phyloP scores from a whole-genome alignment of 2,113 vertebrate genomes.

The Oophaga pumilio region DNA sequence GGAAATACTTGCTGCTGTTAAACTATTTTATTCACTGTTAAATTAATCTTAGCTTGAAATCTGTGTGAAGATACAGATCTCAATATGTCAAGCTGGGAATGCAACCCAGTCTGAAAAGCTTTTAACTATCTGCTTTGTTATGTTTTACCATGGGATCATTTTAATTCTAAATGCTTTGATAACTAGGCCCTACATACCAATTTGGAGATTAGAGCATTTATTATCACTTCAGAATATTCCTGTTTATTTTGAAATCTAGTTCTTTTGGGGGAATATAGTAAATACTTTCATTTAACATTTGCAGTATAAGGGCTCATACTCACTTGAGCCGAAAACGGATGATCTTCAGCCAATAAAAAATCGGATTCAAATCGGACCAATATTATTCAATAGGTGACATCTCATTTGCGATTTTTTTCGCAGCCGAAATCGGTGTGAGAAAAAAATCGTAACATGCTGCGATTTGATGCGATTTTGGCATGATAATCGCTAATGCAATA shows the following conservation, averaged over 20 bases:
- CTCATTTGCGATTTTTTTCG: no score
- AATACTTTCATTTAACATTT: background rate
- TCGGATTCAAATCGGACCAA: no score
- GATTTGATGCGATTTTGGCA: no score
- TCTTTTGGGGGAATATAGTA: background rate
- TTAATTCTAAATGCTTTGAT: slow-evolving; percentile 5
- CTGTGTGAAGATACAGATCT: slow-evolving; percentile 17
- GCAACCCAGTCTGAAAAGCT: background rate
- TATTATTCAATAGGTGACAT: no score
- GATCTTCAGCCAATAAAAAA: no score
- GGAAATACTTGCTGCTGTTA: background rate
- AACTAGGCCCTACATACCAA: slow-evolving; percentile 9
- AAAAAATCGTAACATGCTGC: no score
- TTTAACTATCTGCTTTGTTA: slow-evolving; percentile 13
- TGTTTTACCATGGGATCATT: background rate
- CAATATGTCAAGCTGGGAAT: slow-evolving; percentile 10
- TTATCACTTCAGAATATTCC: slow-evolving; percentile 5
- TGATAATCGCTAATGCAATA: no score
- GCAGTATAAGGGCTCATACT: no score
- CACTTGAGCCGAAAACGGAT: no score
- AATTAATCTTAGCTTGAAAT: slow-evolving; percentile 1
- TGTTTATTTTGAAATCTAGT: background rate
- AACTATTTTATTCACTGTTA: background rate
- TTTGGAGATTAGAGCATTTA: slow-evolving; percentile 13
- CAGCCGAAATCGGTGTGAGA: no score